These are phyloP conservation scores for Myopa testacea DNA, from an alignment of 2,888 invertebrate species.

Conservation along the genomic window DNA sequence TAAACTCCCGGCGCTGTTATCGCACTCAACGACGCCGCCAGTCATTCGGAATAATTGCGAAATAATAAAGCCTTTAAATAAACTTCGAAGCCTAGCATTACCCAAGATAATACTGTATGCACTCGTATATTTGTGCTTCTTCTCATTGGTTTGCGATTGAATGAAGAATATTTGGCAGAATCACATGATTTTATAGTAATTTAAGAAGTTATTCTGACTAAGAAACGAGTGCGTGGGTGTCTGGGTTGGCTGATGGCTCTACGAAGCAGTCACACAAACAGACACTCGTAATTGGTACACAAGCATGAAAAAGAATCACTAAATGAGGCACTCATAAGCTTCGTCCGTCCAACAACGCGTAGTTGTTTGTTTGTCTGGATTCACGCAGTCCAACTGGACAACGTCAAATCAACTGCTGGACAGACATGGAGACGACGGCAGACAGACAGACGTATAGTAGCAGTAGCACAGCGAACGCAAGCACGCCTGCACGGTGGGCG, in stretches of 20 bases:
- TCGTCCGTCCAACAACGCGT: no score
- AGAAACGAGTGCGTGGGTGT: no score
- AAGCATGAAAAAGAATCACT: neutral
- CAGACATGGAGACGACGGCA: neutral
- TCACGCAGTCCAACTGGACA: no score
- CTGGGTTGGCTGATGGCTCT: neutral
- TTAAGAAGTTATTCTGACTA: no score
- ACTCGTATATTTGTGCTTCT: no score
- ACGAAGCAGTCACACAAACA: neutral
- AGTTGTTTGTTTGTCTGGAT: neutral
- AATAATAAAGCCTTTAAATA: no score
- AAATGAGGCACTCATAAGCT: no score
- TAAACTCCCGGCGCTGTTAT: neutral
- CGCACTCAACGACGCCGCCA: neutral
- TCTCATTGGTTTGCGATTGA: no score
- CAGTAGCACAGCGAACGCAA: neutral
- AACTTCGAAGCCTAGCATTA: neutral
- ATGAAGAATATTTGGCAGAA: no score
- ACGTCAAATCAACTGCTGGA: no score
- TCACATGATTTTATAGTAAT: no score
- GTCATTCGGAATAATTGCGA: constrained; percentile 1
- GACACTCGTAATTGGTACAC: neutral
- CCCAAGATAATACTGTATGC: no score
- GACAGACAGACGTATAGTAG: neutral
- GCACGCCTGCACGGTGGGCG: constrained; percentile 13